Evolutionary conservation across 2,888 invertebrate species (phyloP).

Genomic region (Lasioglossum figueresi): DNA sequence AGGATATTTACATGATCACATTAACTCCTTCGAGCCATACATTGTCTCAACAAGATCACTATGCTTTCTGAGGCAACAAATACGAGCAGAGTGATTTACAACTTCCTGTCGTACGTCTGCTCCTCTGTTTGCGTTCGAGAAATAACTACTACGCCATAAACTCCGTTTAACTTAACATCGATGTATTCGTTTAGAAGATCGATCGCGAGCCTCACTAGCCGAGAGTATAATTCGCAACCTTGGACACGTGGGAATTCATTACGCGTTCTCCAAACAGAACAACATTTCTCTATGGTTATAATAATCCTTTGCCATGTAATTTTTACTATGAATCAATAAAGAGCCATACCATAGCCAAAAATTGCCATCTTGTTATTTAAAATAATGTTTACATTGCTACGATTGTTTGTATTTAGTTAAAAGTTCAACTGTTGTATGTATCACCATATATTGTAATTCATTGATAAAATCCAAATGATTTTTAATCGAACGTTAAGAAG

Average conservation of each 20-base stretch:
- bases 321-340: neutral
- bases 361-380: neutral
- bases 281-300: neutral
- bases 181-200: constrained; percentile 12
- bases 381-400: neutral
- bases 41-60: constrained; percentile 10
- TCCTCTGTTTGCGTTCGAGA: constrained; percentile 33
- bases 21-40: constrained; percentile 4
- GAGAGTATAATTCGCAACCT: constrained; percentile 18
- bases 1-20: neutral
- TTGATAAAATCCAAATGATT: too few relatives aligned
- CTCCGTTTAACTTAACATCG: constrained; percentile 32
- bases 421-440: too few relatives aligned
- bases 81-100: constrained; percentile 16
- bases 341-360: neutral
- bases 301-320: neutral
- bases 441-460: neutral
- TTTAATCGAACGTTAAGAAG: too few relatives aligned
- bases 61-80: constrained; percentile 32
- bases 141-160: constrained; percentile 28
- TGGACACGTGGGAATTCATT: constrained; percentile 24
- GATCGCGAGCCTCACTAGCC: constrained; percentile 11
- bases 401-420: neutral
- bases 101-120: constrained; percentile 22
- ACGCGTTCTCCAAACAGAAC: neutral